Conservation (phyloP, 2,797 vertebrate genomes). For the Furcifer pardalis region DNA sequence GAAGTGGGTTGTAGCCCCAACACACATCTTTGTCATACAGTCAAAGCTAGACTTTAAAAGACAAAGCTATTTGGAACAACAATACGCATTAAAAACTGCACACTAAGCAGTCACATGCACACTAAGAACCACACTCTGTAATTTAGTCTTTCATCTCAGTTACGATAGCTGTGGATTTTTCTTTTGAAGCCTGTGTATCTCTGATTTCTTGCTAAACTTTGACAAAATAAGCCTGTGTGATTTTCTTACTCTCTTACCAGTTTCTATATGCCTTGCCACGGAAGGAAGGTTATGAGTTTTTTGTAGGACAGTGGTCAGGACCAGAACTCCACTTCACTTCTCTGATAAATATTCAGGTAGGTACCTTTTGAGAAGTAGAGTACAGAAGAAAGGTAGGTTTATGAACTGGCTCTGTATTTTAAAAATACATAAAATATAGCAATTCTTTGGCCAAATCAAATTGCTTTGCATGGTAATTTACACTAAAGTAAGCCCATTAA, state of each 20-base stretch:
- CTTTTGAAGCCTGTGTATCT: not conserved
- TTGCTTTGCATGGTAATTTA: too few species aligned
- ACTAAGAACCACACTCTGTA: not conserved
- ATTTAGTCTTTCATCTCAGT: not conserved
- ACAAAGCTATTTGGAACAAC: not conserved
- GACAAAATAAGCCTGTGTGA: not conserved
- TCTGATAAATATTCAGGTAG: constrained; percentile 94
- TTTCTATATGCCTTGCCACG: constrained; percentile 93
- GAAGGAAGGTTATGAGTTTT: constrained; percentile 94
- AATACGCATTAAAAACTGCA: not conserved
- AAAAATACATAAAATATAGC: not conserved
- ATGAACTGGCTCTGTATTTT: not conserved
- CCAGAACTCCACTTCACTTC: constrained; percentile 94
- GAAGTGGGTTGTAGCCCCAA: not conserved
- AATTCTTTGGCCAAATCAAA: not conserved
- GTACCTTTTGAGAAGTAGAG: constrained; percentile 14
- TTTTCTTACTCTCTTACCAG: constrained; percentile 71
- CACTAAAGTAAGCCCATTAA: too few species aligned
- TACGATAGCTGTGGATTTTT: not conserved
- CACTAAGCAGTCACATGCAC: not conserved
- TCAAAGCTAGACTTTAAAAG: not conserved
- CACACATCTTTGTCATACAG: not conserved
- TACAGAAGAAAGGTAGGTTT: not conserved
- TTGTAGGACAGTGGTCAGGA: constrained; percentile 91
- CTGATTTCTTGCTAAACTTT: not conserved